A percentile compares a stretch with the other conserved stretches of the same genome.
These are phyloP conservation scores for Tenualosa ilisha DNA, from an alignment of 2,797 vertebrate genomes.

Conservation along the genomic window DNA sequence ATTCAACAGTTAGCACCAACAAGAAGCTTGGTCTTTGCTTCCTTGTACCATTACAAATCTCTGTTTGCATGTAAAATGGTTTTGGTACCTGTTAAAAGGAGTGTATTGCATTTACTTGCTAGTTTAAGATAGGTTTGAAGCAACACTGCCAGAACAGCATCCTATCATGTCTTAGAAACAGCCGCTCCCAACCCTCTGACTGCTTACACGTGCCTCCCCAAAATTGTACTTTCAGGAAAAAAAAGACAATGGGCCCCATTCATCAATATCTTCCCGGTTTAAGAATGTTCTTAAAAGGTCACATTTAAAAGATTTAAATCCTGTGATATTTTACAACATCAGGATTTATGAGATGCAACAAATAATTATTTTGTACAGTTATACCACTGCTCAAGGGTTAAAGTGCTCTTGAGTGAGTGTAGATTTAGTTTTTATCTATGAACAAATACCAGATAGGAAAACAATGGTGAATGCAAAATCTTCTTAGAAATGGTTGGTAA, in stretches of 20 bases:
- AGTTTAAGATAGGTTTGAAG: slow-evolving; percentile 16
- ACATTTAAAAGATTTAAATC: too few species aligned
- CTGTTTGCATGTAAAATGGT: slow-evolving; percentile 54
- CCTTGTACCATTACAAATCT: slow-evolving; percentile 51
- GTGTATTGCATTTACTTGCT: slow-evolving; percentile 46
- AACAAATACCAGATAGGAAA: too few species aligned
- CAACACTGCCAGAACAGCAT: not conserved
- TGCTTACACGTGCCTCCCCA: not conserved
- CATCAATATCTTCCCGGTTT: too few species aligned
- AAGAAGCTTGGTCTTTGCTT: slow-evolving; percentile 52
- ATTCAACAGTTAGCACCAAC: slow-evolving; percentile 71
- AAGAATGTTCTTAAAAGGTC: too few species aligned
- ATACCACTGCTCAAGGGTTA: too few species aligned
- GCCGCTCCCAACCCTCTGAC: not conserved
- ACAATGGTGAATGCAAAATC: too few species aligned
- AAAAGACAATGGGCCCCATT: not conserved
- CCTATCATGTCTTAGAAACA: not conserved
- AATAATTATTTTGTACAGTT: too few species aligned
- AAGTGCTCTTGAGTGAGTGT: too few species aligned
- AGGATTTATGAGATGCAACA: too few species aligned
- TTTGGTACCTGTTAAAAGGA: slow-evolving; percentile 48
- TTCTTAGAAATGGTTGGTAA: too few species aligned
- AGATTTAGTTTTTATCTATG: too few species aligned
- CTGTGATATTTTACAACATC: too few species aligned
- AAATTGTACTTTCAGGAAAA: not conserved